phyloP scores from a whole-genome alignment of 2,797 vertebrate species.

The Morus bassanus region DNA sequence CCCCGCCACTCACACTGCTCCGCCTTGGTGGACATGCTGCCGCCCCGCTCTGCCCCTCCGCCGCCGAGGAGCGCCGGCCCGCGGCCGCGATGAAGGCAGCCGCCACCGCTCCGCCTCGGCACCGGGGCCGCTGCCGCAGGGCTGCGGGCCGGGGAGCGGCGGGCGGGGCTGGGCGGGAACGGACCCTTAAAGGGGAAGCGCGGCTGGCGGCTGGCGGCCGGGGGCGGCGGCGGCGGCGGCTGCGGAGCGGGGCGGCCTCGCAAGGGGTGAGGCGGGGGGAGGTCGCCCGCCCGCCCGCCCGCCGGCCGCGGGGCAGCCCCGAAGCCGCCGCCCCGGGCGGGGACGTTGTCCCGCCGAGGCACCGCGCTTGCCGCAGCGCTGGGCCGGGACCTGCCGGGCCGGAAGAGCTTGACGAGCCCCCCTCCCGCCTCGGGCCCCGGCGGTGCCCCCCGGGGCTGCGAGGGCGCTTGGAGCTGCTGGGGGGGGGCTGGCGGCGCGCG shows the following conservation, averaged over 20 bases:
- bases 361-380: not conserved
- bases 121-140: not conserved
- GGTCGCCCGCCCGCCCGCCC: too few species aligned
- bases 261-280: too few species aligned
- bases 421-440: not conserved
- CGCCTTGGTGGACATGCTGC: conserved; percentile 95
- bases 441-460: not conserved
- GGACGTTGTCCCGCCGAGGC: too few species aligned
- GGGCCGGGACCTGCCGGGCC: not conserved
- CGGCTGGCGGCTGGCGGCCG: not conserved
- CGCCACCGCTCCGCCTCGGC: conserved; percentile 31
- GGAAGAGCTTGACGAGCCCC: accelerated
- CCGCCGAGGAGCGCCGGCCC: conserved; percentile 21
- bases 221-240: not conserved
- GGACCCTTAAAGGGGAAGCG: conserved; percentile 46
- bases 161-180: conserved; percentile 39
- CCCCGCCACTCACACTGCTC: conserved; percentile 92
- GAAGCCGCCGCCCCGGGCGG: not conserved
- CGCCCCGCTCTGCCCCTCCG: conserved; percentile 26
- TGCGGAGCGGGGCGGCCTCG: not conserved
- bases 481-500: not conserved
- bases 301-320: too few species aligned
- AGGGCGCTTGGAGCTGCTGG: not conserved
- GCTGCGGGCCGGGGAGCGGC: not conserved
- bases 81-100: not conserved